Evolutionary conservation across 2,888 invertebrate genomes (phyloP), one percentile per base, ranked within the genome.

Genomic region (Cantharis flavilabris): DNA sequence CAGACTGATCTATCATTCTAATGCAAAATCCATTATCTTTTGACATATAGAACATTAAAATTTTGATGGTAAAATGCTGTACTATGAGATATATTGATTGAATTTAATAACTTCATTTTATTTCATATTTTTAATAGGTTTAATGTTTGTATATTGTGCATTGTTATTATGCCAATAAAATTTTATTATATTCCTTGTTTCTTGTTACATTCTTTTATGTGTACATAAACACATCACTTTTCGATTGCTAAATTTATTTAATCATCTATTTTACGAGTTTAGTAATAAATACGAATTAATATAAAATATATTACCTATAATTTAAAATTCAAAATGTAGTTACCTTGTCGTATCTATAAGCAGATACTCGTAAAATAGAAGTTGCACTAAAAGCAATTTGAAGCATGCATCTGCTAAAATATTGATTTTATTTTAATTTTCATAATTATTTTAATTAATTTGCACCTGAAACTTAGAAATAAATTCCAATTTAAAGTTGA

Each of bases 11-110:
- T 73, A 73, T 76, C 72, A 73, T 70, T 33, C 70, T 73, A 73
- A 76, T 70, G 65, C 65, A 65, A 73, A 49, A 76, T 73, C 73
- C 76, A 73, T 73, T 76, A 73, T 76, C 76, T 72, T 73, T 72
- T 76, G 70, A 64, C 73, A 70, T 70, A 76, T 73, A 73, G 26
- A 65, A 62, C 65, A 76, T 70, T 76, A 76, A 76, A 76, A 49
- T 73, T 20, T 73, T 72, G 76, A 76, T 76, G 73, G 73, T 49
- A 64, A 76, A 76, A 76, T 73, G 76, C 65, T 73, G 73, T 73
- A 72, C 26, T 76, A 49, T 70, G 76, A 70, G 70, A 76, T 64
- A 67, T 76, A 76, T 76, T 73, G 76, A 76, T 73, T 76, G 62
- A 70, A 11, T 75, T 75, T 70, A 69, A 62, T 69, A 70, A 16